Conservation (phyloP, 2,113 vertebrate genomes). For the Acanthochromis polyacanthus region DNA sequence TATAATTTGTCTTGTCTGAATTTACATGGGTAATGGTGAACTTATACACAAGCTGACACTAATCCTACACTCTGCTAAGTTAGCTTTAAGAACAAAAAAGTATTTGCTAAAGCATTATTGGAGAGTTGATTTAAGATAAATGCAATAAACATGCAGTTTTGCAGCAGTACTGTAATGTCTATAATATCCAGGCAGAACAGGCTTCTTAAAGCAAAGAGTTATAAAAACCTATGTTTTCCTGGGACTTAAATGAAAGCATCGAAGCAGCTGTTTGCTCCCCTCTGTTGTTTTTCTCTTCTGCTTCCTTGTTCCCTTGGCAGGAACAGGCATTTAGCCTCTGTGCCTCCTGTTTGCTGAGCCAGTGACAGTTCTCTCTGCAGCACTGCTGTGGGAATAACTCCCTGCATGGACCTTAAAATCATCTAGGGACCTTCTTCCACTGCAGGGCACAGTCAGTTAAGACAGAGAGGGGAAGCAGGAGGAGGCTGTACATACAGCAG, state of each 20-base stretch:
- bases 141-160: background rate
- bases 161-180: background rate
- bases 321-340: conserved; percentile 69
- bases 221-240: background rate
- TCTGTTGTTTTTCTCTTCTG: conserved; percentile 40
- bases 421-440: conserved; percentile 35
- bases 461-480: conserved; percentile 16
- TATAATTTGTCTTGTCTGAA: background rate
- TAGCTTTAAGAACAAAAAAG: too few relatives aligned
- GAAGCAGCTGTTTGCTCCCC: conserved; percentile 22
- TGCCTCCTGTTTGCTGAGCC: conserved; percentile 68
- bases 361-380: conserved; percentile 58
- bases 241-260: conserved; percentile 11
- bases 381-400: conserved; percentile 59
- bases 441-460: conserved; percentile 55
- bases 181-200: background rate
- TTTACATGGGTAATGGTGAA: background rate
- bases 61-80: too few relatives aligned
- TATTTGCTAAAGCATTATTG: background rate
- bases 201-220: conserved; percentile 13
- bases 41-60: background rate
- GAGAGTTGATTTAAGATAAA: background rate
- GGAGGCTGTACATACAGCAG: conserved; percentile 23
- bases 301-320: conserved; percentile 53
- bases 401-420: conserved; percentile 45